Evolutionary conservation across 1,140 invertebrate species (phyloP), one percentile per base, ranked within the genome.

Genomic region (Sarcophaga bullata): DNA sequence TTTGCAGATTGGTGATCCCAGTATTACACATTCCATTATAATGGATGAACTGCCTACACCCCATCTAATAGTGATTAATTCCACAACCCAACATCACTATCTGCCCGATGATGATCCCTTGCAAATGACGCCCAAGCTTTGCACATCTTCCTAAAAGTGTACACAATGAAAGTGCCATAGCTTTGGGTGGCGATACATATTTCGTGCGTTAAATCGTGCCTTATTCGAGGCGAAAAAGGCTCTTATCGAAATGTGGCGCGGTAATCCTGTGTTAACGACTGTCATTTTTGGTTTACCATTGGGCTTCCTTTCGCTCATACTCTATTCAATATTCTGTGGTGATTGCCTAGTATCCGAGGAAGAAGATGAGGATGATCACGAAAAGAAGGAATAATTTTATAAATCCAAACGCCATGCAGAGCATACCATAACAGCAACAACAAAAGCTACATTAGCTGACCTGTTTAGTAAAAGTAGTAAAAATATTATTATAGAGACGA

Each of bases 321-420:
- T 96, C 87, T 98, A 98, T 88, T 97, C 97, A 3, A 95, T 97
- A 84, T 98, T 96, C 90, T 98, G 97, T 90, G 94, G 96, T 37
- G 97, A 98, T 91, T 97, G 98, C 86, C 92, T 98, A 85, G 97
- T 98, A 89, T 96, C 96, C n/a, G 94, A 95, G 84, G 96, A 97
- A 19, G 96, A 97, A 73, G 95, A 96, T 84, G 90, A 90, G 76
- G 90, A 92, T 84, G 86, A 84, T 62, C 91, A 91, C 82, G 91
- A 91, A 80, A 91, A 91, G 84, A 91, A 91, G 73, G 91, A 91
- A 85, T 91, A 91, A 87, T 49, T 37, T 58, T 17, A 7, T 49
- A 73, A 17, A 48, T 7, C 11, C 15, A 37, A 37, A 37, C 11
- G 11, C 54, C 11, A 58, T 13, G 54, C n/a, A 48, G n/a, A 75